Conservation (phyloP, 2,113 vertebrate genomes). For the Oenanthe melanoleuca region DNA sequence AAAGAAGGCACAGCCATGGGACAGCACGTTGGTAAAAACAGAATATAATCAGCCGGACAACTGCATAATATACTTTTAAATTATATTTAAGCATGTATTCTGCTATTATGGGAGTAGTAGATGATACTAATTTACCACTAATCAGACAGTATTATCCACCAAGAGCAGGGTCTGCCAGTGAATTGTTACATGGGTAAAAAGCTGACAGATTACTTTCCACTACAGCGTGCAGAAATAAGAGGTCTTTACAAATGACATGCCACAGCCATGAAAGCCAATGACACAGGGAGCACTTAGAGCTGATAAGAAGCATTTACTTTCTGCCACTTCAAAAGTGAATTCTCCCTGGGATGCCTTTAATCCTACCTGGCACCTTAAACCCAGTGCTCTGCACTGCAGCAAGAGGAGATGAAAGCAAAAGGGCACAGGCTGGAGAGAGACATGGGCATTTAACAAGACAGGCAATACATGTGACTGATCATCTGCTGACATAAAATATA, state of each 20-base stretch:
- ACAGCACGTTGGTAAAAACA: not conserved
- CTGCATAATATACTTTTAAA: not conserved
- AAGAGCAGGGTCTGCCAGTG: not conserved
- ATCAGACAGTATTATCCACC: conserved; percentile 15
- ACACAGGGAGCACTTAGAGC: conserved; percentile 42
- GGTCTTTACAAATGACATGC: conserved; percentile 28
- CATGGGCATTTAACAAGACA: conserved; percentile 35
- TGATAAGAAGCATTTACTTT: conserved; percentile 56
- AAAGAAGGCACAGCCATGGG: not conserved
- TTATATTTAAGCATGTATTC: not conserved
- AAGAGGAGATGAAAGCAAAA: conserved; percentile 54
- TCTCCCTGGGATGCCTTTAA: conserved; percentile 65
- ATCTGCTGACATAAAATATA: not conserved
- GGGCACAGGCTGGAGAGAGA: not conserved
- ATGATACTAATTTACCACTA: conserved; percentile 28
- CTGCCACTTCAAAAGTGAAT: conserved; percentile 68
- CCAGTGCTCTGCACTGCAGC: conserved; percentile 10
- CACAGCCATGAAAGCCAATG: conserved; percentile 47
- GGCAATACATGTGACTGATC: not conserved
- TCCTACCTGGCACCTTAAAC: conserved; percentile 68
- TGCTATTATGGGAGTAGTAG: not conserved
- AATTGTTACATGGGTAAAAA: conserved; percentile 23
- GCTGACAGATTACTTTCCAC: conserved; percentile 35
- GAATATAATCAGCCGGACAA: not conserved
- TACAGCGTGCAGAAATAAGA: conserved; percentile 38